Base-by-base conservation (phyloP, 2,888 invertebrate genomes). In the Ornithoptera priamus region DNA sequence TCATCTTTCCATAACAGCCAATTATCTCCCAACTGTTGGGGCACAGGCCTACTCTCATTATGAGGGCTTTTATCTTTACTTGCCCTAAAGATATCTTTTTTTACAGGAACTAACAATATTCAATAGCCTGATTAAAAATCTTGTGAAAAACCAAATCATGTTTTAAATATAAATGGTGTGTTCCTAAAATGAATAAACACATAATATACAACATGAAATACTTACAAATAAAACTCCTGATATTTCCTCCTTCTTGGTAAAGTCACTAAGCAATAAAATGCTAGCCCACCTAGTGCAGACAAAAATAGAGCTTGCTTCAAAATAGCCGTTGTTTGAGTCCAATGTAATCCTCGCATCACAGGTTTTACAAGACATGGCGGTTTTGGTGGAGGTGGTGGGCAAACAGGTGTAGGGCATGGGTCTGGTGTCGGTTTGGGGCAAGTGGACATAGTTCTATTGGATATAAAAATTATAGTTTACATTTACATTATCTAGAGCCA, bases 221-320 rank as follows among this genome's bases (percentile, higher is more conserved):
- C 90, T 93, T 93, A 97, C 97, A 93, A 95, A 93, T 97, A 96
- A 84, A 95, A 97, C 53, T 96, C 95, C 57, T 93, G 95, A 77
- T 97, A 97, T 65, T 84, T 88, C 15, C 85, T 81, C 76, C 93
- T 95, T 67, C 94, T 93, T 0, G 93, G 93, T 61, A 93, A 87
- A 65, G 88, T 92, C 30, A 95, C 76, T 0, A 93, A 50, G 0
- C 91, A 3, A 76, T 95, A 94, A 71, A 87, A 84, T 1, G 84
- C 82, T 0, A 88, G 61, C 0, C 94, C 94, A 3, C 85, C 81
- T 0, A 84, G 39, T 0, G 82, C 66, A 0, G 92, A 84, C 6
- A 94, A 63, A 0, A 72, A 72, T 0, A 93, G 69, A 1, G 94
- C 94, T 69, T 93, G 85, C 0, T 86, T 75, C n/a, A 97, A 68